phyloP scores from a whole-genome alignment of 1,140 invertebrate genomes.

The Drosophila ambigua region DNA sequence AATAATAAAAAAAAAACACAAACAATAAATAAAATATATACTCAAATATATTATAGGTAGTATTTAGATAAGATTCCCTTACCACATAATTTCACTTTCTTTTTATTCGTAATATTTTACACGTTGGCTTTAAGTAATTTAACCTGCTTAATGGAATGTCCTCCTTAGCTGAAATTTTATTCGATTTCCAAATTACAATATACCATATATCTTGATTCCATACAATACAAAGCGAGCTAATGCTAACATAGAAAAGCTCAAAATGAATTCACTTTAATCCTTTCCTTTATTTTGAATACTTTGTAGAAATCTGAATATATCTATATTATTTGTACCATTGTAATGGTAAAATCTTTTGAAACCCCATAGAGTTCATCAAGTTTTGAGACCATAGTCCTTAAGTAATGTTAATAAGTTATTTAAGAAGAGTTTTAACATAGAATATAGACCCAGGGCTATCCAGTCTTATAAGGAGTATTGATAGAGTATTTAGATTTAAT shows the following conservation, averaged over 20 bases:
- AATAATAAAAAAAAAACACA: slow-evolving; percentile 21
- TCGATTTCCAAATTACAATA: slow-evolving; percentile 33
- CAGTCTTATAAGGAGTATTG: slow-evolving; percentile 25
- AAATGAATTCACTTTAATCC: slow-evolving; percentile 9
- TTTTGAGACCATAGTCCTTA: slow-evolving; percentile 37
- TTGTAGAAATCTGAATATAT: slow-evolving; percentile 32
- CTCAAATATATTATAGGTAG: slow-evolving; percentile 16
- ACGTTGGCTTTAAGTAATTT: slow-evolving; percentile 66
- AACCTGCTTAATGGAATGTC: slow-evolving; percentile 75
- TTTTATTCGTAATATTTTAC: slow-evolving; percentile 24
- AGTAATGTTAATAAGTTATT: slow-evolving; percentile 43
- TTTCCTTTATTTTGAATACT: slow-evolving; percentile 17
- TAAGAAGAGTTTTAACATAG: slow-evolving; percentile 44
- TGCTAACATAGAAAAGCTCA: slow-evolving; percentile 29
- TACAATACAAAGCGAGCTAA: slow-evolving; percentile 42
- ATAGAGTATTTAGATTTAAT: slow-evolving; percentile 34
- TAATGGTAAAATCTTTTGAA: slow-evolving; percentile 30
- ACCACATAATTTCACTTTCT: slow-evolving; percentile 37
- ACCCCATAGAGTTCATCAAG: slow-evolving; percentile 30
- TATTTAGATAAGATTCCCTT: slow-evolving; percentile 28
- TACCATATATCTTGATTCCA: slow-evolving; percentile 31
- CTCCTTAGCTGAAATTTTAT: slow-evolving; percentile 68
- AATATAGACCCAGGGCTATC: slow-evolving; percentile 11
- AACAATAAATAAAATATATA: slow-evolving; percentile 7
- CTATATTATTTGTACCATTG: slow-evolving; percentile 33